A percentile compares a stretch with the other conserved stretches of the same genome.
Evolutionary conservation across 2,888 invertebrate species (phyloP).

Genomic region (Neoscelio sp.): DNA sequence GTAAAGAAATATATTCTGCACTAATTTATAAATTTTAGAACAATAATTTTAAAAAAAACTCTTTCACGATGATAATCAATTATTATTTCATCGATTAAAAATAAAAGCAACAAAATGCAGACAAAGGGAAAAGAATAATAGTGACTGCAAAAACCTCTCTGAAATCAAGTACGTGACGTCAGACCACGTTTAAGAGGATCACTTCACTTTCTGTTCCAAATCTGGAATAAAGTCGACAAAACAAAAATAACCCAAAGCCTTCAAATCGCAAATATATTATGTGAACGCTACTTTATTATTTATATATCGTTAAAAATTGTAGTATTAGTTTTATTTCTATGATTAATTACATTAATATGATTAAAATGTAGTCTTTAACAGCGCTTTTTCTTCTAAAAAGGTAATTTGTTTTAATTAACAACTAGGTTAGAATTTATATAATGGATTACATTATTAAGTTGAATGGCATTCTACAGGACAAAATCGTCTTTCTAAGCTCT

Average conservation of each 20-base stretch:
- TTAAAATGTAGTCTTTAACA: constrained; percentile 30
- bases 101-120: background rate
- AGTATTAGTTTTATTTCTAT: too few relatives aligned
- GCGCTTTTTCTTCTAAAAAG: constrained; percentile 6
- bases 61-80: constrained; percentile 11
- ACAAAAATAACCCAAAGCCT: background rate
- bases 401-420: constrained; percentile 18
- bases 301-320: too few relatives aligned
- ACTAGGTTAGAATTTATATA: constrained; percentile 22
- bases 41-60: too few relatives aligned
- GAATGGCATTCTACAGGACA: constrained; percentile 38
- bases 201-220: constrained; percentile 50
- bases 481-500: constrained; percentile 7
- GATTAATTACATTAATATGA: constrained; percentile 31
- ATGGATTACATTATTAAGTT: constrained; percentile 40
- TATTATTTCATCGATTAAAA: constrained; percentile 33
- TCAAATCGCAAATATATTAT: constrained; percentile 1
- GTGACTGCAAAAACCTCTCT: constrained; percentile 12
- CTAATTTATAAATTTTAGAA: too few relatives aligned
- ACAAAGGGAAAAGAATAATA: constrained; percentile 17
- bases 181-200: constrained; percentile 50
- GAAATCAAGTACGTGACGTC: constrained; percentile 49
- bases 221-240: constrained; percentile 29
- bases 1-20: too few relatives aligned
- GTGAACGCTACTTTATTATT: too few relatives aligned